These are phyloP conservation scores for Xiphophorus couchianus DNA, from an alignment of 2,113 vertebrate genomes.

Conservation along the genomic window DNA sequence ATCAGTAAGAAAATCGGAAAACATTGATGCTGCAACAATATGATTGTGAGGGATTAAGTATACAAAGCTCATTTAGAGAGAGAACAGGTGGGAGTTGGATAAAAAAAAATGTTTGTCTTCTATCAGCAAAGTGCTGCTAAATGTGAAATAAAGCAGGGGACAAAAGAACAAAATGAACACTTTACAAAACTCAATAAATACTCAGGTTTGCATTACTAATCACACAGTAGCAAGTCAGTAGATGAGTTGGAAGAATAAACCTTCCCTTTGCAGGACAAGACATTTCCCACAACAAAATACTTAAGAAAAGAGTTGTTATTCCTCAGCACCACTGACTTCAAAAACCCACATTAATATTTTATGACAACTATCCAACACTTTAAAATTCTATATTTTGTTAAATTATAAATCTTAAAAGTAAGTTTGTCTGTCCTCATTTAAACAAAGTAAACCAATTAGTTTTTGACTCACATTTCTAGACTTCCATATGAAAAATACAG, in stretches of 20 bases:
- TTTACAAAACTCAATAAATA: background rate
- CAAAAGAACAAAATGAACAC: background rate
- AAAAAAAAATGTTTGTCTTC: constrained; percentile 46
- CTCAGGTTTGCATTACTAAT: background rate
- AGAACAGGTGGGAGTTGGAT: constrained; percentile 41
- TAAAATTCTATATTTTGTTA: background rate
- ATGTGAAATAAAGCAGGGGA: background rate
- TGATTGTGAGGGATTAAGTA: constrained; percentile 32
- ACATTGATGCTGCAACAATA: constrained; percentile 40
- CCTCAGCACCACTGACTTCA: background rate
- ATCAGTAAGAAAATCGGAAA: constrained; percentile 25
- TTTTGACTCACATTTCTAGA: background rate
- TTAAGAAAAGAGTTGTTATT: background rate
- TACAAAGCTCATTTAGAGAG: constrained; percentile 50
- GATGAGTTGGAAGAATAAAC: background rate
- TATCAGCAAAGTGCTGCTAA: constrained; percentile 12
- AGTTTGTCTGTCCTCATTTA: background rate
- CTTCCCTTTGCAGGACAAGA: background rate
- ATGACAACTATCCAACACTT: background rate
- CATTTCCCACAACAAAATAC: too few species aligned
- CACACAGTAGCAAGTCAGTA: too few species aligned
- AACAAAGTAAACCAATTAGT: background rate
- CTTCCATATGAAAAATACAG: background rate
- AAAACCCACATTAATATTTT: background rate
- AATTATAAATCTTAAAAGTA: background rate